Evolutionary conservation across 1,140 invertebrate genomes (phyloP).

Genomic region (Drosophila mojavensis): DNA sequence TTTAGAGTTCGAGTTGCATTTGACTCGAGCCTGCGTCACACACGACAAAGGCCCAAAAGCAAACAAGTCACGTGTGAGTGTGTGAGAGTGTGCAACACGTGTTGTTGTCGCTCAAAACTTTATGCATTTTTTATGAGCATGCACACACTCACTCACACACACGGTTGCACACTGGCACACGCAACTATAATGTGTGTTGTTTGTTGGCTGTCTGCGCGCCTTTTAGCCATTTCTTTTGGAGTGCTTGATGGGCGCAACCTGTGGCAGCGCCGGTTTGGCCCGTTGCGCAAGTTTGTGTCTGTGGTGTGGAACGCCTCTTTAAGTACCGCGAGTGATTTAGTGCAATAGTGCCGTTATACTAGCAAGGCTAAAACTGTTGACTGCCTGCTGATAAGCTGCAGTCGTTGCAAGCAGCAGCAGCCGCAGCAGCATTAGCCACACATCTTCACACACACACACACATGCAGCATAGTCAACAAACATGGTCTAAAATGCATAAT

Average conservation of each 20-base stretch:
- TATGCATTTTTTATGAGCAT: conserved; percentile 54
- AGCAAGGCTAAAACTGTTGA: conserved; percentile 15
- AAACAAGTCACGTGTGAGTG: conserved; percentile 16
- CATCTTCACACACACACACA: too few relatives aligned
- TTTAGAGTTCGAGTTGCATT: conserved; percentile 51
- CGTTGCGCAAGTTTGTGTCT: conserved; percentile 67
- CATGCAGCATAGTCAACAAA: conserved; percentile 39
- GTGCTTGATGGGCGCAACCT: conserved; percentile 50
- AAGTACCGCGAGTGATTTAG: conserved; percentile 81
- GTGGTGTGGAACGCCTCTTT: conserved; percentile 67
- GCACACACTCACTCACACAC: conserved; percentile 29
- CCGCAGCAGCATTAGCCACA: conserved; percentile 11
- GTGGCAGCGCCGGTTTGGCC: conserved; percentile 38
- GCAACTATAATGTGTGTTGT: conserved; percentile 48
- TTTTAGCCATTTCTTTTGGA: conserved; percentile 29
- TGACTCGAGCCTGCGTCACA: conserved; percentile 75
- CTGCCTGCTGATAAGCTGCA: conserved; percentile 57
- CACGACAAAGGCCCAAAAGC: conserved; percentile 56
- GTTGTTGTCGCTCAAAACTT: conserved; percentile 54
- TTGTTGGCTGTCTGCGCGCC: conserved; percentile 46
- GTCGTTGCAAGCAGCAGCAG: conserved; percentile 23
- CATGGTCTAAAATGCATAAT: conserved; percentile 77
- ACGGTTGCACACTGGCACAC: conserved; percentile 2
- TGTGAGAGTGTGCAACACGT: conserved; percentile 33
- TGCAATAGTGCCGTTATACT: conserved; percentile 70